These are phyloP conservation scores for Tamandua tetradactyla DNA, from an alignment of 2,797 vertebrate species.

Conservation along the genomic window DNA sequence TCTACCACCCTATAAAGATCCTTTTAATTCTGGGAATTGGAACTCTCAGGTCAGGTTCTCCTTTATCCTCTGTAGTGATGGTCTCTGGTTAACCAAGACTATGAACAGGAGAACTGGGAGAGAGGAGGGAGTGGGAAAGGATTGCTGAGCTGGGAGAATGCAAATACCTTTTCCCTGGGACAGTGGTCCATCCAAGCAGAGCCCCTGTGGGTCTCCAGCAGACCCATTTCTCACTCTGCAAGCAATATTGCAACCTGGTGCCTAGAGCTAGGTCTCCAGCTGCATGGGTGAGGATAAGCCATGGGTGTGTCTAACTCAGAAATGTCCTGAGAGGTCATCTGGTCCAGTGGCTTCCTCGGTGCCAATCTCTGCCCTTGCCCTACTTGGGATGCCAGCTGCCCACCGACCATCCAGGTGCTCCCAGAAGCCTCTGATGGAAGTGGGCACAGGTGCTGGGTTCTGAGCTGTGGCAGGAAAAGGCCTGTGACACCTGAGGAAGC, in stretches of 20 bases:
- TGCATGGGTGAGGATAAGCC: not conserved
- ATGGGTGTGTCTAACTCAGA: not conserved
- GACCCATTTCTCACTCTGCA: not conserved
- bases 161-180: not conserved
- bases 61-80: not conserved
- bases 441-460: not conserved
- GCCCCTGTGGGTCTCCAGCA: accelerated
- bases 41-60: not conserved
- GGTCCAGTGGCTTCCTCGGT: accelerated
- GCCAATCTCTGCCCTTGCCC: not conserved
- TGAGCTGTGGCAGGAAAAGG: not conserved
- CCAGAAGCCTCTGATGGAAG: not conserved
- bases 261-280: not conserved
- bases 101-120: not conserved
- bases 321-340: not conserved
- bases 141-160: not conserved
- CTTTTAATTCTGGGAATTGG: not conserved
- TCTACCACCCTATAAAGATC: not conserved
- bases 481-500: not conserved
- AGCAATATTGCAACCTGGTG: not conserved
- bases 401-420: not conserved
- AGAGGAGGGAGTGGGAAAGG: not conserved
- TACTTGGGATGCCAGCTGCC: not conserved
- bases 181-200: not conserved
- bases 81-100: not conserved